Evolutionary conservation across 2,888 invertebrate genomes (phyloP).

Genomic region (Napeogenes inachia): DNA sequence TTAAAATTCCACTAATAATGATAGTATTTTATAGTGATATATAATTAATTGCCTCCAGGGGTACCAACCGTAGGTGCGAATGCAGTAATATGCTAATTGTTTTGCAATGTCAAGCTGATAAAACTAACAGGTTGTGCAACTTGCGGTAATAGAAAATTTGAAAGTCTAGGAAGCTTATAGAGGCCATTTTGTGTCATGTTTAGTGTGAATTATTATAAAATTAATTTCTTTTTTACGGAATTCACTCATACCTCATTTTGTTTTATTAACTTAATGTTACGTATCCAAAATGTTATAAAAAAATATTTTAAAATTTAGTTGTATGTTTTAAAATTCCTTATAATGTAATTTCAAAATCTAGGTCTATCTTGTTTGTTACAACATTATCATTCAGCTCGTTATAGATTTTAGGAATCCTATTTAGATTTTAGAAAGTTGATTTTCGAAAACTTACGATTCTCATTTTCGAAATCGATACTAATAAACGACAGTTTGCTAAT

Average conservation of each 20-base stretch:
- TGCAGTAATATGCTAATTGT: slow-evolving; percentile 21
- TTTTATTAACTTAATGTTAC: no score
- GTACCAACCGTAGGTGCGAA: slow-evolving; percentile 13
- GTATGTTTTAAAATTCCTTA: no score
- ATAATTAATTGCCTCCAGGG: slow-evolving; percentile 10
- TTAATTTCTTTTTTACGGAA: background rate
- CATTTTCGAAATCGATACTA: background rate
- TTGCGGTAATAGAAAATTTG: slow-evolving; percentile 48
- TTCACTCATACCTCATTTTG: no score
- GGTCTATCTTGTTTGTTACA: no score
- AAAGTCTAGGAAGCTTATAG: slow-evolving; percentile 46
- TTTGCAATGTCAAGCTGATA: slow-evolving; percentile 1
- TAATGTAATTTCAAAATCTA: no score
- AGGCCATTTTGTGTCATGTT: slow-evolving; percentile 14
- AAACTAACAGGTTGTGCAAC: slow-evolving; percentile 44
- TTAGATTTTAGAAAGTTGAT: slow-evolving; percentile 1
- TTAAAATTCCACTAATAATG: slow-evolving; percentile 5
- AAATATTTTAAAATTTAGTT: no score
- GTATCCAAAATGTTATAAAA: no score
- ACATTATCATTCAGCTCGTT: no score
- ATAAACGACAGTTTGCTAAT: background rate
- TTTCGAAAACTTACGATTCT: background rate
- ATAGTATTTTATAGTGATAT: slow-evolving; percentile 2
- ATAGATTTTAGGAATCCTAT: background rate
- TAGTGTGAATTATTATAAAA: background rate